These are phyloP conservation scores for Clarias laeviceps DNA, from an alignment of 2,797 vertebrate genomes.

Conservation along the genomic window DNA sequence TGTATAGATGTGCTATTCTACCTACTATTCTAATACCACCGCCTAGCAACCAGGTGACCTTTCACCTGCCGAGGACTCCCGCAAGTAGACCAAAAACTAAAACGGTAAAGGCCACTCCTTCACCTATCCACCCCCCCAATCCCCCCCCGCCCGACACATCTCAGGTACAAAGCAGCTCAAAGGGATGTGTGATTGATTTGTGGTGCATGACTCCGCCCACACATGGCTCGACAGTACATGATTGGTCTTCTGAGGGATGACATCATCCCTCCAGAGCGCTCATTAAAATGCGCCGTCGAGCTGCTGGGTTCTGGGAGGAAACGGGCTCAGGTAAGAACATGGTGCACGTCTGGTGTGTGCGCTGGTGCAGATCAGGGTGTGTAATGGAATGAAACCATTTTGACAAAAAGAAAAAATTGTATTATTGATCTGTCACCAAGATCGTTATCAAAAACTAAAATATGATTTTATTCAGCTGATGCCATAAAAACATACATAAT, in stretches of 20 bases:
- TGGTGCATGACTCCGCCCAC: slow-evolving; percentile 27
- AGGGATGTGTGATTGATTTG: slow-evolving; percentile 38
- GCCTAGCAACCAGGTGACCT: slow-evolving; percentile 74
- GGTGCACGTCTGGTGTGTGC: not conserved
- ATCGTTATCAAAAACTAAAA: not conserved
- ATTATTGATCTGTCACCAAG: not conserved
- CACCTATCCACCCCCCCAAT: not conserved
- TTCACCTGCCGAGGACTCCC: slow-evolving; percentile 49
- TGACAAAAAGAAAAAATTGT: not conserved
- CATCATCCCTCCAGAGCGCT: slow-evolving; percentile 59
- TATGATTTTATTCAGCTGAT: not conserved
- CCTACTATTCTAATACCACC: slow-evolving; percentile 29
- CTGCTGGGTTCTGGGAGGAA: slow-evolving; percentile 59
- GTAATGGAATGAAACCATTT: not conserved
- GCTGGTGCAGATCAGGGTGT: not conserved
- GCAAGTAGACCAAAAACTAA: not conserved
- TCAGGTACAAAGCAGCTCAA: not conserved
- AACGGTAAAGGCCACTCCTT: slow-evolving; percentile 21
- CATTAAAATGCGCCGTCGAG: slow-evolving; percentile 60
- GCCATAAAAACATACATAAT: not conserved
- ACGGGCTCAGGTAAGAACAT: slow-evolving; percentile 5
- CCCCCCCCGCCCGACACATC: not conserved
- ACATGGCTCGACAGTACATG: slow-evolving; percentile 7
- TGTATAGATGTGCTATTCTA: not conserved
- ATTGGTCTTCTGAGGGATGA: slow-evolving; percentile 50